phyloP scores from a whole-genome alignment of 2,888 invertebrate genomes.

The Chymomyza procnemis region DNA sequence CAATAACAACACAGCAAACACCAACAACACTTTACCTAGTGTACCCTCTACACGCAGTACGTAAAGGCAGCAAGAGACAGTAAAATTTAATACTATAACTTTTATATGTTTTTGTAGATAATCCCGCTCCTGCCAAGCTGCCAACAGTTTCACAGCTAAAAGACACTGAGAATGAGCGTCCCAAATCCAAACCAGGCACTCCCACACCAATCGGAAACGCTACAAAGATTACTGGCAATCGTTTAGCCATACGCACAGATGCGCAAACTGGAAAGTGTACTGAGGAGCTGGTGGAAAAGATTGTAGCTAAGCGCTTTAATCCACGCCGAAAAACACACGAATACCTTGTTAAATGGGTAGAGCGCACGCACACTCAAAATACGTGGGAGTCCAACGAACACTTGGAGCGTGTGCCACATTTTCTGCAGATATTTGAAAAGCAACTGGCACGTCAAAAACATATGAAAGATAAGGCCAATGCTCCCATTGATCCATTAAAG shows the following conservation, averaged over 20 bases:
- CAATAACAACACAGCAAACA: slow-evolving; percentile 52
- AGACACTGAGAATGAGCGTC: slow-evolving; percentile 67
- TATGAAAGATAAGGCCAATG: slow-evolving; percentile 79
- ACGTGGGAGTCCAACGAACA: slow-evolving; percentile 91
- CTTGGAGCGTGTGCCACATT: slow-evolving; percentile 86
- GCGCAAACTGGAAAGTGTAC: slow-evolving; percentile 69
- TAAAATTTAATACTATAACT: background rate
- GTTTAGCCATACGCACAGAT: slow-evolving; percentile 71
- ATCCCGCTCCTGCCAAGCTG: slow-evolving; percentile 57
- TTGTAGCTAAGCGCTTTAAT: slow-evolving; percentile 90
- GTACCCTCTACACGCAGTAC: slow-evolving; percentile 69
- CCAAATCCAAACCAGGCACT: slow-evolving; percentile 53
- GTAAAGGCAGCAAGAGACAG: slow-evolving; percentile 13
- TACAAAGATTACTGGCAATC: slow-evolving; percentile 60
- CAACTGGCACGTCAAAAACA: slow-evolving; percentile 88
- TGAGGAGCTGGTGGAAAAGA: slow-evolving; percentile 89
- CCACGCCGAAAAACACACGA: slow-evolving; percentile 87
- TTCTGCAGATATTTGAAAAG: slow-evolving; percentile 89
- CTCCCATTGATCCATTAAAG: slow-evolving; percentile 40
- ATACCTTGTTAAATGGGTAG: slow-evolving; percentile 92
- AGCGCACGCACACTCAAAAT: slow-evolving; percentile 88
- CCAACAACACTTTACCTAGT: slow-evolving; percentile 38
- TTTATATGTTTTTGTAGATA: slow-evolving; percentile 29
- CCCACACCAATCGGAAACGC: slow-evolving; percentile 36
- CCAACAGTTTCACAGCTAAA: slow-evolving; percentile 52